phyloP scores from a whole-genome alignment of 2,888 invertebrate species.

The Abscondita cerata region DNA sequence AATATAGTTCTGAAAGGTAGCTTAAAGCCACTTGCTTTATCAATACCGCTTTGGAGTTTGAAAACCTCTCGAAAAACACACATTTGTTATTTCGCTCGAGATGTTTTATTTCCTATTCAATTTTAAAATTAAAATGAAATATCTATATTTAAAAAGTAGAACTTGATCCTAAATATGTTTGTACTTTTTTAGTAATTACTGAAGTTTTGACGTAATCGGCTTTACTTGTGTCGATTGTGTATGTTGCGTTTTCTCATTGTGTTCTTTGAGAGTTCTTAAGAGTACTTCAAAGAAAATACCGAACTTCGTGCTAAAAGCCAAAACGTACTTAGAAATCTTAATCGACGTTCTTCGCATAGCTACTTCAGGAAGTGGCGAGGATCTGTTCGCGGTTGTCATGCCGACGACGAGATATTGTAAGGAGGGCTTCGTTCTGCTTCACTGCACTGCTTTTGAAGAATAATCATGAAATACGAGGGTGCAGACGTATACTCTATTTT shows the following conservation, averaged over 20 bases:
- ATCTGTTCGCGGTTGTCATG: constrained; percentile 49
- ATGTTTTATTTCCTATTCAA: constrained; percentile 13
- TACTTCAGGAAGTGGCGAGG: constrained; percentile 28
- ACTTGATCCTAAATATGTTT: background rate
- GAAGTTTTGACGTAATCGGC: constrained; percentile 25
- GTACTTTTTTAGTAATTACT: constrained; percentile 16
- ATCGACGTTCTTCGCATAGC: constrained; percentile 29
- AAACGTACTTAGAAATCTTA: constrained; percentile 30
- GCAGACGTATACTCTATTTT: constrained; percentile 46
- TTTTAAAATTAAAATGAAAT: constrained; percentile 2
- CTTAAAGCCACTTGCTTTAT: constrained; percentile 19
- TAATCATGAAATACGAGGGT: constrained; percentile 49
- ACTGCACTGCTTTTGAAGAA: constrained; percentile 48
- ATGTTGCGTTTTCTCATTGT: constrained; percentile 18
- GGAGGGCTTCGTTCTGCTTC: constrained; percentile 46
- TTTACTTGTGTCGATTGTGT: constrained; percentile 21
- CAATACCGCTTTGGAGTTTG: constrained; percentile 16
- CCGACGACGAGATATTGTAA: constrained; percentile 49
- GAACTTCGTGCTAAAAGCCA: constrained; percentile 26
- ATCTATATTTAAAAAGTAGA: constrained; percentile 1
- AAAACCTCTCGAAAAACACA: constrained; percentile 18
- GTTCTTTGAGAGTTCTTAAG: constrained; percentile 21
- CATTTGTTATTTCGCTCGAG: constrained; percentile 23
- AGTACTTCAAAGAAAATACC: constrained; percentile 17
- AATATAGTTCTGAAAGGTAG: constrained; percentile 8